Conservation (phyloP, 1,140 invertebrate genomes). For the Zaprionus gabonicus region DNA sequence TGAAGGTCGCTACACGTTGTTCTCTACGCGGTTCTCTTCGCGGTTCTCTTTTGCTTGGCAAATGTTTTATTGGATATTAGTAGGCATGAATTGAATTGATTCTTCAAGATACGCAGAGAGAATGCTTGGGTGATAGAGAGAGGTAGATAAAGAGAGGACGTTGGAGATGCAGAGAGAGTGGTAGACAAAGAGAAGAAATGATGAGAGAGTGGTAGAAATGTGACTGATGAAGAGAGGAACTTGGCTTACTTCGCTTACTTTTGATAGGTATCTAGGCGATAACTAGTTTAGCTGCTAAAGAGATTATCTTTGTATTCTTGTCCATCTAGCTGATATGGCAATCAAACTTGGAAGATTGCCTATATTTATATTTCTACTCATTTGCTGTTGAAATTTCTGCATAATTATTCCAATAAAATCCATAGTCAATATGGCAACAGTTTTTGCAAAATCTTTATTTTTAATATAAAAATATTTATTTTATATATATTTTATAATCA, state of each 20-base stretch:
- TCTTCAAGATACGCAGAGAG: background rate
- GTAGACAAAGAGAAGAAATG: no score
- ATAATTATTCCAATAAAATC: background rate
- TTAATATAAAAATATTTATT: no score
- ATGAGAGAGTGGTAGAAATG: no score
- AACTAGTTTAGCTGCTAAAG: background rate
- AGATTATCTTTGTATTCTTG: background rate
- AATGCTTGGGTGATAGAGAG: background rate
- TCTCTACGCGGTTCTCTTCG: background rate
- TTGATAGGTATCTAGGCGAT: background rate
- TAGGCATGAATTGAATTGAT: background rate
- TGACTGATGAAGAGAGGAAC: no score
- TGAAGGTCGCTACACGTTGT: conserved; percentile 23
- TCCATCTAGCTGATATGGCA: background rate
- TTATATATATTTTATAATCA: no score
- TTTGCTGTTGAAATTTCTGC: background rate
- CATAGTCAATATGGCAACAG: background rate
- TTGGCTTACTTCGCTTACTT: background rate
- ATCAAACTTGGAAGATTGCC: background rate
- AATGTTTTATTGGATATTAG: background rate
- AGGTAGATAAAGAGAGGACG: background rate
- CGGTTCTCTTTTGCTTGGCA: background rate
- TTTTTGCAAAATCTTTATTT: no score
- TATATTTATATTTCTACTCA: background rate
- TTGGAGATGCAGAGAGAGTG: no score